phyloP scores from a whole-genome alignment of 1,140 invertebrate species.

The Bombus affinis region DNA sequence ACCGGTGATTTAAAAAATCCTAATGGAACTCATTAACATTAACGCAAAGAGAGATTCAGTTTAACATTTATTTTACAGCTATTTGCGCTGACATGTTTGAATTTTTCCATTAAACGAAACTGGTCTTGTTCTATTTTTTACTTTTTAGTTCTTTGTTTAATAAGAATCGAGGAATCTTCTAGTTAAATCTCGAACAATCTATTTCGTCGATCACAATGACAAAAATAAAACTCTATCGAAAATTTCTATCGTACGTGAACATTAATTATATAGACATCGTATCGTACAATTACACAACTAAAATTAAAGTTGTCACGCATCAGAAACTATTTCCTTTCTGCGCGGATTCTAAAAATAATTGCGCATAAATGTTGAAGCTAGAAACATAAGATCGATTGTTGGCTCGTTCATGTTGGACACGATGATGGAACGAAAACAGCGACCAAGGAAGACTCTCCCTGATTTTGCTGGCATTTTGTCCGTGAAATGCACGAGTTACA shows the following conservation, averaged over 20 bases:
- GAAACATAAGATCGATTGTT: background rate
- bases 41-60: no score
- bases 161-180: no score
- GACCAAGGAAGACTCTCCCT: no score
- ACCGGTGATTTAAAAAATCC: background rate
- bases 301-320: background rate
- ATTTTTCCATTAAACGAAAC: background rate
- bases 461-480: slow-evolving; percentile 15
- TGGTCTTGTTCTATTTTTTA: no score
- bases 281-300: no score
- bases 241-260: background rate
- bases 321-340: background rate
- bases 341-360: background rate
- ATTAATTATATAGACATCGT: background rate
- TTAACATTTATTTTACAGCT: background rate
- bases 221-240: no score
- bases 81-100: background rate
- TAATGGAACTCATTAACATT: background rate
- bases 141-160: no score
- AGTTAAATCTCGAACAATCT: no score
- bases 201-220: no score
- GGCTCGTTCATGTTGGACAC: background rate
- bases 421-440: background rate
- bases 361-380: background rate
- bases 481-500: slow-evolving; percentile 48